phyloP scores from a whole-genome alignment of 2,888 invertebrate species.

The Apotomis turbidana region DNA sequence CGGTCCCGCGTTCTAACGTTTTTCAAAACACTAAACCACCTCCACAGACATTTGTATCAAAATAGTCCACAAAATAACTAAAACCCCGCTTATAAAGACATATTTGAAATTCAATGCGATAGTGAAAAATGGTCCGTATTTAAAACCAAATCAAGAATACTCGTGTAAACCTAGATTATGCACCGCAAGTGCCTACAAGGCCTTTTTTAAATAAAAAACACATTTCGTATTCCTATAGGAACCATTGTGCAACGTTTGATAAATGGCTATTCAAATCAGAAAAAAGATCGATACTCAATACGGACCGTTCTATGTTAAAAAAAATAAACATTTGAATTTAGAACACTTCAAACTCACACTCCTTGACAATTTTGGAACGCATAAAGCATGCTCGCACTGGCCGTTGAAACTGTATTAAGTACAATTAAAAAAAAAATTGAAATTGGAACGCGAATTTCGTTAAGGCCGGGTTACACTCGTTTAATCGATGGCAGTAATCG shows the following conservation, averaged over 20 bases:
- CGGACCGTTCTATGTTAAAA: background rate
- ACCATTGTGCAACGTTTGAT: conserved; percentile 41
- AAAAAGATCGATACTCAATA: background rate
- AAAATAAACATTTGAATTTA: background rate
- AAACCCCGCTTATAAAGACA: conserved; percentile 74
- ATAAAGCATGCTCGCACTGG: background rate
- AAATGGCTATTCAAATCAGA: conserved; percentile 32
- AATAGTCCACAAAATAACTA: conserved; percentile 71
- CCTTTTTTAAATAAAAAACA: conserved; percentile 55
- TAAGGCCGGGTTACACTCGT: conserved; percentile 54
- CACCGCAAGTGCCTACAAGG: conserved; percentile 67
- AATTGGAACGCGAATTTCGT: conserved; percentile 43
- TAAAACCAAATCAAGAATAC: conserved; percentile 64
- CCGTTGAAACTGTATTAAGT: background rate
- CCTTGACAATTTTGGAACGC: background rate
- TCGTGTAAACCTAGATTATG: conserved; percentile 60
- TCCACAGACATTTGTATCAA: conserved; percentile 60
- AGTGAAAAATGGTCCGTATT: conserved; percentile 76
- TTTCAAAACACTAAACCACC: conserved; percentile 61
- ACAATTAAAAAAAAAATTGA: conserved; percentile 31
- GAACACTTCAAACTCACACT: background rate
- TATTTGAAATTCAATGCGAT: conserved; percentile 81
- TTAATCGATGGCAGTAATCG: conserved; percentile 48
- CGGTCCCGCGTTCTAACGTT: conserved; percentile 38
- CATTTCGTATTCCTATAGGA: conserved; percentile 32